Conservation (phyloP, 1,140 invertebrate genomes). For the Drosophila tristis region DNA sequence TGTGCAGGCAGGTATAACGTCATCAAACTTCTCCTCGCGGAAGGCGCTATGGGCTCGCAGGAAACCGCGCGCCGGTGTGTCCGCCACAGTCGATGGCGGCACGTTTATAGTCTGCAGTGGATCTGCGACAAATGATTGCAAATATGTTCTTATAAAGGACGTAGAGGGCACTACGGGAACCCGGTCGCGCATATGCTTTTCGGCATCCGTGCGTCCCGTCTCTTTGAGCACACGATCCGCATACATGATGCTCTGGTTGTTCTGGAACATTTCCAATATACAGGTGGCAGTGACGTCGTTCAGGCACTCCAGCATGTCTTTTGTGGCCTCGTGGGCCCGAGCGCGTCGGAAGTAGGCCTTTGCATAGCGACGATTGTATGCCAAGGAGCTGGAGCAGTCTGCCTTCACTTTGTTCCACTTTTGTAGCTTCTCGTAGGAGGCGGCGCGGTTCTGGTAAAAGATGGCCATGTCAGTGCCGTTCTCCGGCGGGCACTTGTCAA, state of each 20-base stretch:
- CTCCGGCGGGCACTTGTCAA: conserved; percentile 91
- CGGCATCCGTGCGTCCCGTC: conserved; percentile 89
- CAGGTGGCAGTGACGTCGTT: conserved; percentile 97
- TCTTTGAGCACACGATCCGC: conserved; percentile 94
- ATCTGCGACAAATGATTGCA: conserved; percentile 93
- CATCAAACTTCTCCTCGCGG: conserved; percentile 89
- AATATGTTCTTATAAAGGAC: conserved; percentile 93
- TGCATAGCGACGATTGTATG: conserved; percentile 93
- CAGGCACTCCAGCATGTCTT: conserved; percentile 91
- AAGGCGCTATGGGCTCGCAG: conserved; percentile 88
- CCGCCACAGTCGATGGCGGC: conserved; percentile 52
- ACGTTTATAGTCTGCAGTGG: conserved; percentile 85
- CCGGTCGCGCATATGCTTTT: conserved; percentile 88
- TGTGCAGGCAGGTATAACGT: conserved; percentile 91
- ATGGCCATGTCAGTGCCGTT: conserved; percentile 91
- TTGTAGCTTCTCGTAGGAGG: conserved; percentile 96
- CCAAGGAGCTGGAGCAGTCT: conserved; percentile 94
- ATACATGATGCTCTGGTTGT: conserved; percentile 90
- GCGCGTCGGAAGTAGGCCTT: conserved; percentile 95
- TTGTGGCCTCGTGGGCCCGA: conserved; percentile 91
- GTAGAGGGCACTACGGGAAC: conserved; percentile 91
- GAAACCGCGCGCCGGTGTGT: conserved; percentile 86
- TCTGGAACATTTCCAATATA: conserved; percentile 94
- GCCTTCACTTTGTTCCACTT: conserved; percentile 93
- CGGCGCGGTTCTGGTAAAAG: conserved; percentile 98